Evolutionary conservation across 1,140 invertebrate genomes (phyloP).

Genomic region (Micrasema longulum): DNA sequence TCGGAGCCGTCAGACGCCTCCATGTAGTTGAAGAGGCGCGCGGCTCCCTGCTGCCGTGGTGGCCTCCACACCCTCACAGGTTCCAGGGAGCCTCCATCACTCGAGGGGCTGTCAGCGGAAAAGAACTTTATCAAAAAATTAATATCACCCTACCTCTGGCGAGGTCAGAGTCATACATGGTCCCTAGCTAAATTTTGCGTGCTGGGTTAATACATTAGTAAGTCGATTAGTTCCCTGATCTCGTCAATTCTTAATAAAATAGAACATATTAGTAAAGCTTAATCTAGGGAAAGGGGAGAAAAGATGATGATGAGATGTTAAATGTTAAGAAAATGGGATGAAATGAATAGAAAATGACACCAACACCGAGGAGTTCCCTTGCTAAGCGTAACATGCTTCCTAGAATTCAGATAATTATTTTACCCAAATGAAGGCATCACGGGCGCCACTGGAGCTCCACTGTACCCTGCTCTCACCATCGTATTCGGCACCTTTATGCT

Average conservation of each 20-base stretch:
- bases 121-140: constrained; percentile 56
- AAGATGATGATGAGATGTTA: constrained; percentile 39
- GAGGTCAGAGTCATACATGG: constrained; percentile 40
- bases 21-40: constrained; percentile 71
- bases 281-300: constrained; percentile 38
- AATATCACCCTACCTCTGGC: constrained; percentile 52
- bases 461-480: constrained; percentile 53
- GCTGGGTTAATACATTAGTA: constrained; percentile 45
- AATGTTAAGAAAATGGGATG: constrained; percentile 36
- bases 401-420: constrained; percentile 43
- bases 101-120: constrained; percentile 53
- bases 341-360: constrained; percentile 40
- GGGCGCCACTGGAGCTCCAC: constrained; percentile 43
- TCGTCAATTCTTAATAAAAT: constrained; percentile 7
- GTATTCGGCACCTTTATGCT: constrained; percentile 64
- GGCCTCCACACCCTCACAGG: constrained; percentile 56
- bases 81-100: constrained; percentile 48
- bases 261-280: constrained; percentile 30
- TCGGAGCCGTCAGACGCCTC: constrained; percentile 71
- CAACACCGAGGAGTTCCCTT: constrained; percentile 52
- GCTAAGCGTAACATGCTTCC: constrained; percentile 46
- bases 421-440: constrained; percentile 53
- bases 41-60: constrained; percentile 68
- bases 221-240: constrained; percentile 44
- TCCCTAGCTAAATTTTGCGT: constrained; percentile 49